These are phyloP conservation scores for Chouioia cunea DNA, from an alignment of 2,888 invertebrate species.

Conservation along the genomic window DNA sequence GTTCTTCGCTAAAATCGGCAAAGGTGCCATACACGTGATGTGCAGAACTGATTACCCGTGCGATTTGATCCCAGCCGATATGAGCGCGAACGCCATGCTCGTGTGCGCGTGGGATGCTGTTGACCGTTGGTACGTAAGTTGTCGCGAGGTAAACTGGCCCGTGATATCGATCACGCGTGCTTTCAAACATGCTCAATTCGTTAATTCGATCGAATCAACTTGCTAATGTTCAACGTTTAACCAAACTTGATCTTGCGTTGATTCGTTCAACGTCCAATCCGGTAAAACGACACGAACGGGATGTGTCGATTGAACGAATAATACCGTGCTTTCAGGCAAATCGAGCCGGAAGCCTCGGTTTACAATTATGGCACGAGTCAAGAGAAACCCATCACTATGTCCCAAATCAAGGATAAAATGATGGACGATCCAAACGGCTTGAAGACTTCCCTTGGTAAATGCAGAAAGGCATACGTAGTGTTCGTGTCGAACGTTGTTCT, in stretches of 20 bases:
- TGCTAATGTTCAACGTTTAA: too few species aligned
- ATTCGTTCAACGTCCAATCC: too few species aligned
- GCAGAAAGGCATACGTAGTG: slow-evolving; percentile 19
- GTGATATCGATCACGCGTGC: background rate
- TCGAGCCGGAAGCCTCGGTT: slow-evolving; percentile 70
- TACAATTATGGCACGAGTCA: slow-evolving; percentile 88
- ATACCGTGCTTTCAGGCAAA: slow-evolving; percentile 45
- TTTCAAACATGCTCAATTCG: too few species aligned
- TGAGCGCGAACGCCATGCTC: slow-evolving; percentile 55
- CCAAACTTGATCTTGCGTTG: background rate
- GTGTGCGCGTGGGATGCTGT: slow-evolving; percentile 55
- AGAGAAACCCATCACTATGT: slow-evolving; percentile 71
- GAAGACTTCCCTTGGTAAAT: slow-evolving; percentile 3
- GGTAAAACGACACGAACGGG: too few species aligned
- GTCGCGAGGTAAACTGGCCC: background rate
- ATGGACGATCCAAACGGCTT: slow-evolving; percentile 31
- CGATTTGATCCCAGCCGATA: slow-evolving; percentile 57
- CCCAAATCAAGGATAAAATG: slow-evolving; percentile 34
- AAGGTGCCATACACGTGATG: slow-evolving; percentile 52
- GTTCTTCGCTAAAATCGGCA: slow-evolving; percentile 39
- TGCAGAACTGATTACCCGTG: slow-evolving; percentile 42
- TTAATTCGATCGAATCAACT: too few species aligned
- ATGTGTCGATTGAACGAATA: too few species aligned
- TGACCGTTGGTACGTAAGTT: slow-evolving; percentile 53
- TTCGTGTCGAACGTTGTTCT: slow-evolving; percentile 32